A percentile compares a stretch with the other conserved stretches of the same genome.
Conservation (phyloP, 2,888 invertebrate species). For the Autographa pulchrina region DNA sequence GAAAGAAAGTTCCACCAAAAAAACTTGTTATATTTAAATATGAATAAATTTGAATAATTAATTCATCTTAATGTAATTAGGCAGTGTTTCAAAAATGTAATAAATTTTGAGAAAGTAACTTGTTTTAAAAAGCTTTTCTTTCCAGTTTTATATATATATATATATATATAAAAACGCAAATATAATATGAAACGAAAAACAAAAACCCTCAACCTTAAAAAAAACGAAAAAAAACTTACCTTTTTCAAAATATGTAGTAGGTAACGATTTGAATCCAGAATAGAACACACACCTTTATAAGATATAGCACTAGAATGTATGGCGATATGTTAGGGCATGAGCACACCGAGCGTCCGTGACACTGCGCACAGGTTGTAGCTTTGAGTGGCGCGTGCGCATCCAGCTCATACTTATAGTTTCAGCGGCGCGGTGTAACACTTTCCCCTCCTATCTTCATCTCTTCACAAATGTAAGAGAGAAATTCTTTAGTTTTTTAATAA, state of each 20-base stretch:
- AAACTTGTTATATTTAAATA: not conserved
- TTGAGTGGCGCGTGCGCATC: slow-evolving; percentile 74
- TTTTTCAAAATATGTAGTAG: slow-evolving; percentile 28
- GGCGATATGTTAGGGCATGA: slow-evolving; percentile 38
- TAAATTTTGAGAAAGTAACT: too few species aligned
- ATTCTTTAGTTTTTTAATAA: slow-evolving; percentile 65
- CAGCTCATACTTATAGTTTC: slow-evolving; percentile 85
- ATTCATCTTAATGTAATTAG: not conserved
- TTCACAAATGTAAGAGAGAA: slow-evolving; percentile 66
- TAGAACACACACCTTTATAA: slow-evolving; percentile 63
- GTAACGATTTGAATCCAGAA: slow-evolving; percentile 51
- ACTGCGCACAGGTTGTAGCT: slow-evolving; percentile 71
- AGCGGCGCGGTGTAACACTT: slow-evolving; percentile 79
- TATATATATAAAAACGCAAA: too few species aligned
- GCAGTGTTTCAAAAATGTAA: not conserved
- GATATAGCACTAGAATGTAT: slow-evolving; percentile 42
- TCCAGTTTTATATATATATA: not conserved
- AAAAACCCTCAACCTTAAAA: not conserved
- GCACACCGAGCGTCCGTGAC: slow-evolving; percentile 67
- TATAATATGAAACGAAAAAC: too few species aligned
- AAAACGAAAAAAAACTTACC: slow-evolving; percentile 45
- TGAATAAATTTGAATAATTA: not conserved
- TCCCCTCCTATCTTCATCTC: slow-evolving; percentile 82
- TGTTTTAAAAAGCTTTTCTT: not conserved
- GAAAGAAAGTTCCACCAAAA: not conserved